Base-by-base conservation (phyloP, 2,888 invertebrate genomes). In the Pandemis heparana region DNA sequence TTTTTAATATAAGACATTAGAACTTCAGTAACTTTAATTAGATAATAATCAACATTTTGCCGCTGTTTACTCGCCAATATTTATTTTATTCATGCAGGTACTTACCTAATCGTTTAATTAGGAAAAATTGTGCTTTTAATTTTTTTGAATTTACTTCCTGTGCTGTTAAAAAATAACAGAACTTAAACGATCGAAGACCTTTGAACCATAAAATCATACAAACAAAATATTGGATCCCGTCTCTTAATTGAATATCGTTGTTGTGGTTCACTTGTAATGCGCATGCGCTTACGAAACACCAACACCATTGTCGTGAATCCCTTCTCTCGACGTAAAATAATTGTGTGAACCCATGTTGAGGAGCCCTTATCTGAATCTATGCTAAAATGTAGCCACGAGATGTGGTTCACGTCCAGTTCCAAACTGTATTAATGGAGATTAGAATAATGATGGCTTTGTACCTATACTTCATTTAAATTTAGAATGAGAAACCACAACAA, bases 301-400 rank as follows among this genome's bases (percentile, higher is more conserved):
- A 78, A 77, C 78, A 76, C 81, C 78, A 87, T 84, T 89, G 88
- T 90, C 86, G 87, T 88, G 87, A 82, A 87, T 85, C 82, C 80
- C 80, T 79, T 81, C 82, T 78, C 77, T 60, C 79, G 84, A 83
- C 83, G 83, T 83, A 79, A 80, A 84, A 83, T 80, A 79, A 83
- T 82, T 70, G 69, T 70, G 74, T 61, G 74, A 74, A 74, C 69
- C 60, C 60, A 53, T 61, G 69, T 60, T 70, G 23, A 23, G 63
- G 39, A 60, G 18, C 43, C 16, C 74, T 72, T 70, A 74, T 74
- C 74, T 69, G 39, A 51, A 74, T 74, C 64, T 65, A 68, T 53
- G 53, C 74, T 74, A 70, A 65, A 74, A 70, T 48, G 53, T 60
- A 41, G 14, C 60, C 51, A 70, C 64, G 69, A 64, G 69, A 73